Base-by-base conservation (phyloP, 2,113 vertebrate genomes). In the Cyphotilapia sp. region DNA sequence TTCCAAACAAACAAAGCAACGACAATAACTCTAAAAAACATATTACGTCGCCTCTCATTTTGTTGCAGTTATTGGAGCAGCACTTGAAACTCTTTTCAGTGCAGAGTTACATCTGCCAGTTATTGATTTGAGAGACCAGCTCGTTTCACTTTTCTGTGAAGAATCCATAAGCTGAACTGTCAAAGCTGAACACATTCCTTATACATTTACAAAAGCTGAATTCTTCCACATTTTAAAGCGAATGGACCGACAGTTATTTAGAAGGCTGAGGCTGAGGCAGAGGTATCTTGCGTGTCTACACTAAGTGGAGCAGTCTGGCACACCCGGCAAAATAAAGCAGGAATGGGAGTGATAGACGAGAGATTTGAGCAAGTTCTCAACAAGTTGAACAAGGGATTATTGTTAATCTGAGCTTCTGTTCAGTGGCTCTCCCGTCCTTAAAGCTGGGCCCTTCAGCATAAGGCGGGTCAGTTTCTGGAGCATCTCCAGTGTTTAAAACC, bases 391-490 rank as follows among this genome's bases (percentile, higher is more conserved):
- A 85, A 54, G 91, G 91, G 91, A 95, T 95, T 95, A 95, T 85
- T 86, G 91, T 89, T 96, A 92, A 94, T 93, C 90, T 94, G 89
- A 94, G 92, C 89, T 93, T 89, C 89, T 94, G 90, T 92, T 95
- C 93, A 92, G 90, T 93, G 89, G 91, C 92, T 92, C 84, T 91
- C 56, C 92, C 88, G 81, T 93, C 91, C 89, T 92, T 90, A 61
- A 88, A 88, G 81, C 90, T 35, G 31, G 74, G 53, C 81, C 87
- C 90, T 85, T 89, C 89, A 90, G 87, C 94, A 89, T 88, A 91
- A 87, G 87, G 89, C 89, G 59, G 51, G 82, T 86, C 54, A 86
- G 63, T 88, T 93, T 90, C 81, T 82, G 57, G 13, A 76, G 85
- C 19, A 45, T 47, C 91, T 57, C 54, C 85, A 33, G 31, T 54